These are phyloP conservation scores for Drosophila murphyi DNA, from an alignment of 1,140 invertebrate species.

Conservation along the genomic window DNA sequence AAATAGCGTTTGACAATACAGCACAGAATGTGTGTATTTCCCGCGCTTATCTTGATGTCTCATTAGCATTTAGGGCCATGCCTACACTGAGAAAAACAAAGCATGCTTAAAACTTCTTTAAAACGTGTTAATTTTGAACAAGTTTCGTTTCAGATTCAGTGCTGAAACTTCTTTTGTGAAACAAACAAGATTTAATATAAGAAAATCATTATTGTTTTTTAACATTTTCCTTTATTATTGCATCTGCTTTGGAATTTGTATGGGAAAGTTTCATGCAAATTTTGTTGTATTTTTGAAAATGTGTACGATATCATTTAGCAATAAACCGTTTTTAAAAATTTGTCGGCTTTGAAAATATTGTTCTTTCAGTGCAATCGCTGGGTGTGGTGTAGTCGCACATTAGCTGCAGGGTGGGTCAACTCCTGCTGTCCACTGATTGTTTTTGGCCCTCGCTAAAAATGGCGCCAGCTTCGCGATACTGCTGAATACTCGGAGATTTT, in stretches of 20 bases:
- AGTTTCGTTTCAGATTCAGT: too few relatives aligned
- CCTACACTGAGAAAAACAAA: neutral
- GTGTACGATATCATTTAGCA: too few relatives aligned
- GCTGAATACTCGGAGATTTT: neutral
- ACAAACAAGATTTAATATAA: too few relatives aligned
- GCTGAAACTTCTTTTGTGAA: too few relatives aligned
- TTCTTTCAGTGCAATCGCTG: neutral
- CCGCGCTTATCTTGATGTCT: constrained; percentile 36
- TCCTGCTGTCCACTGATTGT: neutral
- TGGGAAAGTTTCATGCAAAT: too few relatives aligned
- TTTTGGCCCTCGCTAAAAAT: constrained; percentile 14
- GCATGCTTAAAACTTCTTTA: neutral
- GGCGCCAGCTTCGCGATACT: constrained; percentile 14
- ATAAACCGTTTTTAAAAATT: too few relatives aligned
- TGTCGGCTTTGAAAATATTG: too few relatives aligned
- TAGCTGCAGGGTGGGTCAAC: constrained; percentile 7
- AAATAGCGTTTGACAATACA: constrained; percentile 9
- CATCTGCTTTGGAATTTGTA: too few relatives aligned
- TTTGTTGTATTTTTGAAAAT: too few relatives aligned
- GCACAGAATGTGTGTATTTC: neutral
- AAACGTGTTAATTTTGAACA: neutral
- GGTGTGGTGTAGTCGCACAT: neutral
- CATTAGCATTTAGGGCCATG: constrained; percentile 15
- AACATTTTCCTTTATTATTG: too few relatives aligned
- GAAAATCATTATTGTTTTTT: too few relatives aligned